Conservation (phyloP, 1,140 invertebrate species). For the Drosophila sucinea region DNA sequence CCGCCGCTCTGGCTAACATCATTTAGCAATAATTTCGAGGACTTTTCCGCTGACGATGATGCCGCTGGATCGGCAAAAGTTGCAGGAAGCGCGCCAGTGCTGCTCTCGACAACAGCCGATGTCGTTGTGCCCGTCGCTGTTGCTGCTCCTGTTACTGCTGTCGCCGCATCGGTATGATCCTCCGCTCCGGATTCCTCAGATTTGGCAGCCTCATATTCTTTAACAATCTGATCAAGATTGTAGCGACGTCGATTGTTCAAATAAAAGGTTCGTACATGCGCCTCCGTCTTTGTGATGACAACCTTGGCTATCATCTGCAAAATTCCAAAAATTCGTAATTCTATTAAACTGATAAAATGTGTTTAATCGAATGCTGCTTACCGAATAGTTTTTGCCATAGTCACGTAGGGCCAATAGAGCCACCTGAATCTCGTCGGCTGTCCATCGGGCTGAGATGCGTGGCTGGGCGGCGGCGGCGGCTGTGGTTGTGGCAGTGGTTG, state of each 20-base stretch:
- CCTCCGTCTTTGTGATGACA: conserved; percentile 97
- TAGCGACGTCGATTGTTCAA: conserved; percentile 94
- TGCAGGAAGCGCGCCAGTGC: not conserved
- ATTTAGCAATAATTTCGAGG: conserved; percentile 7
- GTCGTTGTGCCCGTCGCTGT: not conserved
- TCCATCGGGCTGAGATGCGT: conserved; percentile 95
- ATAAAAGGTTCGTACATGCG: conserved; percentile 95
- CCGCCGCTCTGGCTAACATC: conserved; percentile 22
- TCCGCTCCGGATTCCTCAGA: conserved; percentile 44
- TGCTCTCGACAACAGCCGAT: conserved; percentile 1
- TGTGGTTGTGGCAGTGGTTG: conserved; percentile 84
- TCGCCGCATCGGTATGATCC: conserved; percentile 32
- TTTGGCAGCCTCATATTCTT: conserved; percentile 90
- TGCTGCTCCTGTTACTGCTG: conserved; percentile 12
- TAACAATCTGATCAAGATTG: conserved; percentile 94
- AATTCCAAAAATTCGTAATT: not conserved
- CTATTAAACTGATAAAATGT: not conserved
- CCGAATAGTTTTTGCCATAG: conserved; percentile 97
- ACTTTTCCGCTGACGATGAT: not conserved
- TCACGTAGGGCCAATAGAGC: conserved; percentile 96
- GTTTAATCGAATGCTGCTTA: conserved; percentile 31
- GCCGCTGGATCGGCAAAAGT: not conserved
- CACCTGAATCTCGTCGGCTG: conserved; percentile 94
- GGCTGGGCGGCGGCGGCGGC: conserved; percentile 84
- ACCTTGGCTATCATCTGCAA: conserved; percentile 93